Conservation (phyloP, 2,113 vertebrate genomes). For the Plotosus lineatus region DNA sequence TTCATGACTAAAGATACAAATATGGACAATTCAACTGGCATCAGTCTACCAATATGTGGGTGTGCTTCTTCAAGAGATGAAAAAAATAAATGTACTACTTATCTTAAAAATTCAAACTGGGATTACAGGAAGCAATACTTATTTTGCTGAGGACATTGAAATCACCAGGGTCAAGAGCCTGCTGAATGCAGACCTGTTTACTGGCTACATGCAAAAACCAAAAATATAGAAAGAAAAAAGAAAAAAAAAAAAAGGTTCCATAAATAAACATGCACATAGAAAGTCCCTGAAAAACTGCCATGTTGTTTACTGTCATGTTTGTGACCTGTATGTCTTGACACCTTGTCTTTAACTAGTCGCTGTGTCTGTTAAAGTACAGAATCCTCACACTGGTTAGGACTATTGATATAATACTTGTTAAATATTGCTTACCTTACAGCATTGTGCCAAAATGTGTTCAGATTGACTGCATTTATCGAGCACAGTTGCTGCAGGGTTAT, state of each 20-base stretch:
- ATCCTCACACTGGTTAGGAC: not conserved
- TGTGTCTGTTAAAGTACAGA: conserved; percentile 32
- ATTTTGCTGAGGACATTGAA: conserved; percentile 79
- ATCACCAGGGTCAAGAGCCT: conserved; percentile 93
- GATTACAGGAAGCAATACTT: not conserved
- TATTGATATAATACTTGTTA: not conserved
- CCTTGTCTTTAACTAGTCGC: conserved; percentile 32
- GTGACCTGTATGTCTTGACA: conserved; percentile 24
- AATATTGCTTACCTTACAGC: not conserved
- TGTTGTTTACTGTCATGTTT: not conserved
- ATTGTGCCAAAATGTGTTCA: not conserved
- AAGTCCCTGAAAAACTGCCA: conserved; percentile 6
- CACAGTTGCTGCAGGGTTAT: conserved; percentile 24
- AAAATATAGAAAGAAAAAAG: not conserved
- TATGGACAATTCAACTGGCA: conserved; percentile 68
- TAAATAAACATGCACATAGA: not conserved
- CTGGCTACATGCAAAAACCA: not conserved
- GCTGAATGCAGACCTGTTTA: conserved; percentile 77
- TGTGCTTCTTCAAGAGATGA: conserved; percentile 52
- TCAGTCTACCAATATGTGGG: conserved; percentile 47
- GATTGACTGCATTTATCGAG: conserved; percentile 45
- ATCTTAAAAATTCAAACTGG: not conserved
- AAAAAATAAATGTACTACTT: conserved; percentile 43
- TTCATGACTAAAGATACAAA: conserved; percentile 53
- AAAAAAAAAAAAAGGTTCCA: no score